Conservation (phyloP, 2,797 vertebrate species). For the Melanotaenia pygmaea region DNA sequence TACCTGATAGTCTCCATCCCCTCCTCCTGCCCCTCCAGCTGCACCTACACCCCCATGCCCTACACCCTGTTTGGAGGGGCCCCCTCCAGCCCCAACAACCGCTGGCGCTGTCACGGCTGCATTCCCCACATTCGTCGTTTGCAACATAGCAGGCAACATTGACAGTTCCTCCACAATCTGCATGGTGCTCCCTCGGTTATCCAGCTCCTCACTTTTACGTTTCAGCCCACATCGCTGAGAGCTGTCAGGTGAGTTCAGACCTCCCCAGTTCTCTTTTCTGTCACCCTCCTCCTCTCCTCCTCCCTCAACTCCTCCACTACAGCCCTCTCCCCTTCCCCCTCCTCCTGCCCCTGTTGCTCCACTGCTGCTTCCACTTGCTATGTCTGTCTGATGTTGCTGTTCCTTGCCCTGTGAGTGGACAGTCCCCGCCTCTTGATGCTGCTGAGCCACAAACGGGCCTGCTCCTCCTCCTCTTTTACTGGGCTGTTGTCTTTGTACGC, state of each 20-base stretch:
- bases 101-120: conserved; percentile 86
- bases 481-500: conserved; percentile 85
- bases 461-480: conserved; percentile 60
- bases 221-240: conserved; percentile 97
- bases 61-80: conserved; percentile 86
- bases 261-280: conserved; percentile 80
- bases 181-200: conserved; percentile 91
- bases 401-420: conserved; percentile 75
- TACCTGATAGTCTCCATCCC: conserved; percentile 97
- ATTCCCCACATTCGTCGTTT: conserved; percentile 90
- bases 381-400: conserved; percentile 77
- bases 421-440: conserved; percentile 64
- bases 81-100: conserved; percentile 84
- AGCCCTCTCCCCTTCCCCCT: conserved; percentile 77
- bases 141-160: conserved; percentile 98
- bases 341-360: conserved; percentile 79
- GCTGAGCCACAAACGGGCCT: conserved; percentile 62
- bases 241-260: conserved; percentile 87
- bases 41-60: conserved; percentile 80
- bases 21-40: conserved; percentile 81
- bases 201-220: conserved; percentile 98
- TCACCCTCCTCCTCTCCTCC: conserved; percentile 65
- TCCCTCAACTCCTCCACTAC: conserved; percentile 69
- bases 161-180: conserved; percentile 99
- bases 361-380: conserved; percentile 81